Conservation (phyloP, 1,140 invertebrate genomes). For the Drosophila melanica region DNA sequence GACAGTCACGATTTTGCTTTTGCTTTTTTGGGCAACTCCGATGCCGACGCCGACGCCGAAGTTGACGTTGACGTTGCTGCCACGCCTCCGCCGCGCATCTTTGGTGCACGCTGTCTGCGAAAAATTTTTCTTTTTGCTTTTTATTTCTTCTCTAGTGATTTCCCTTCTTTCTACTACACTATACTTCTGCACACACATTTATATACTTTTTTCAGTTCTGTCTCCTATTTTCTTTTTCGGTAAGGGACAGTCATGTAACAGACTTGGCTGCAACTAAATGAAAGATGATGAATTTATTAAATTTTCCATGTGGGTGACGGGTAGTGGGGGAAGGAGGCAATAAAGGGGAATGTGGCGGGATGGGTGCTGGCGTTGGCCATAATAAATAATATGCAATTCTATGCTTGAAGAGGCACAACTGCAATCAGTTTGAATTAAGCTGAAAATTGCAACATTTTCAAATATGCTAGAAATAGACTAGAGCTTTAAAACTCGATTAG, state of each 20-base stretch:
- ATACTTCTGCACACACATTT: constrained; percentile 27
- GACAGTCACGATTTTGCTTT: constrained; percentile 77
- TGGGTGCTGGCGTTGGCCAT: constrained; percentile 15
- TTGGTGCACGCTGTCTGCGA: constrained; percentile 34
- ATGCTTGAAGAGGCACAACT: constrained; percentile 12
- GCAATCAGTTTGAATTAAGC: constrained; percentile 16
- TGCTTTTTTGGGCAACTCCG: constrained; percentile 48
- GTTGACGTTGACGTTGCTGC: constrained; percentile 13
- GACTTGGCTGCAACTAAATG: constrained; percentile 68
- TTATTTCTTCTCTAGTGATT: constrained; percentile 26
- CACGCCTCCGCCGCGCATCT: constrained; percentile 38
- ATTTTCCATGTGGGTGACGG: constrained; percentile 43
- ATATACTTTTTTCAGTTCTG: constrained; percentile 52
- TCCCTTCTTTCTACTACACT: constrained; percentile 22
- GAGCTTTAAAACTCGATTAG: too few relatives aligned
- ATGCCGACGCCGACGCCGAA: constrained; percentile 17
- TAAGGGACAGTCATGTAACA: constrained; percentile 40
- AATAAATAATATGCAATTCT: constrained; percentile 34
- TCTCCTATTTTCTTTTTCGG: neutral
- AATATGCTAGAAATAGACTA: neutral
- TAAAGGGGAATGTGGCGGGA: neutral
- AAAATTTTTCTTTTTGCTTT: constrained; percentile 17
- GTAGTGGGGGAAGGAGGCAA: neutral
- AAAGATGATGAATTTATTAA: constrained; percentile 81
- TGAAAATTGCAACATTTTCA: neutral